Evolutionary conservation across 2,888 invertebrate species (phyloP), one percentile per base, ranked within the genome.

Genomic region (Erannis defoliaria): DNA sequence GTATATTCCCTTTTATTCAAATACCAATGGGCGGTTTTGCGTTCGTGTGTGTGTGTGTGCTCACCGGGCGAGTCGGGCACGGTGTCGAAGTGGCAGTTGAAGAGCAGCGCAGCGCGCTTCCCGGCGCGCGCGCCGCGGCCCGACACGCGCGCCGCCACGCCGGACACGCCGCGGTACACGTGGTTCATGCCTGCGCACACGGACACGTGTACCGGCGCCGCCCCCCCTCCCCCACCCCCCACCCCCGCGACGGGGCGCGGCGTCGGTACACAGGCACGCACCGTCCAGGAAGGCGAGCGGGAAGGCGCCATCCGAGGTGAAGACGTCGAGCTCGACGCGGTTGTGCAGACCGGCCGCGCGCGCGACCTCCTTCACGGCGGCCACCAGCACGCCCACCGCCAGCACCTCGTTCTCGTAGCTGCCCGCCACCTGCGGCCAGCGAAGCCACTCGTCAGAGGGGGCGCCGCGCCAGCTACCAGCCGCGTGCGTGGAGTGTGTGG

Each of bases 31-130:
- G n/a, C n/a, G n/a, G n/a, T n/a, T n/a, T n/a, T n/a, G n/a, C n/a
- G n/a, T n/a, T 33, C 4, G 45, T 12, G 31, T 4, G 49, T 21
- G 42, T n/a, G 5, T 18, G 16, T 26, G 38, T 10, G 58, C 77
- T 72, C 81, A 96, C 97, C 98, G 81, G 97, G 97, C 87, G 97
- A 97, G 75, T 96, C 97, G 35, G 97, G 95, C 72, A 98, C 97
- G 53, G 97, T 95, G 92, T 98, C 98, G 90, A 96, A 98, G 92
- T 99, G 99, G 79, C 98, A 97, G 90, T 98, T 99, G 73, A 99
- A 89, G 75, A 98, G 93, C 65, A 98, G 88, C 72, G 96, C 95
- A 71, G 96, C 95, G 71, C 94, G 2, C 76, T 2, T 46, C 53
- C 57, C 55, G 29, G 38, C 12, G 95, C 51, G 26, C 68, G 72